phyloP scores from a whole-genome alignment of 2,888 invertebrate species.

The Deilephila elpenor region DNA sequence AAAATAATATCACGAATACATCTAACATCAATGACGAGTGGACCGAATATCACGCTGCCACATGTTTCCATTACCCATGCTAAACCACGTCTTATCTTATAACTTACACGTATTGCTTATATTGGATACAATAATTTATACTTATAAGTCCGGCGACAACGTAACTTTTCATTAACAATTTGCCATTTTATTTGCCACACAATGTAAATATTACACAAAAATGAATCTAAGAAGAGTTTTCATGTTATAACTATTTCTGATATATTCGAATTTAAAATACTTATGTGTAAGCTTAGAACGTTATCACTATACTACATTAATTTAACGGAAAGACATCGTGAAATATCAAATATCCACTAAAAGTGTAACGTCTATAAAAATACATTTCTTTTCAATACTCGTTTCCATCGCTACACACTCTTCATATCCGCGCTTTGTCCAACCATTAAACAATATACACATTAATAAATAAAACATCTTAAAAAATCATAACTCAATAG shows the following conservation, averaged over 20 bases:
- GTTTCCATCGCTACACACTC: conserved; percentile 42
- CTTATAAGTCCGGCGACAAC: neutral
- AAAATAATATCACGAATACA: conserved; percentile 8
- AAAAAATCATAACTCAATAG: neutral
- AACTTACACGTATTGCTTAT: conserved; percentile 28
- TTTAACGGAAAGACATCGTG: conserved; percentile 43
- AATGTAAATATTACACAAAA: conserved; percentile 1
- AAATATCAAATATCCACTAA: conserved; percentile 51
- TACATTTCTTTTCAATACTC: conserved; percentile 53
- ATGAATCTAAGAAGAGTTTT: conserved; percentile 13
- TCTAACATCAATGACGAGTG: conserved; percentile 2
- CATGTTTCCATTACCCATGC: conserved; percentile 28
- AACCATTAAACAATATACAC: conserved; percentile 4
- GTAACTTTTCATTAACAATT: neutral
- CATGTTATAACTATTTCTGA: neutral
- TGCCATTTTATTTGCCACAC: neutral
- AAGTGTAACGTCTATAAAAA: conserved; percentile 58
- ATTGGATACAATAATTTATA: conserved; percentile 26
- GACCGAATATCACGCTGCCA: conserved; percentile 33
- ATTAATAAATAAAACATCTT: neutral
- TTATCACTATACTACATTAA: conserved; percentile 17
- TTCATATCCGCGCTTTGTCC: conserved; percentile 27
- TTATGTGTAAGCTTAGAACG: conserved; percentile 16
- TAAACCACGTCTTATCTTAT: conserved; percentile 32
- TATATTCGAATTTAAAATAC: neutral